Conservation (phyloP, 1,140 invertebrate species). For the Tetramorium alpestre region DNA sequence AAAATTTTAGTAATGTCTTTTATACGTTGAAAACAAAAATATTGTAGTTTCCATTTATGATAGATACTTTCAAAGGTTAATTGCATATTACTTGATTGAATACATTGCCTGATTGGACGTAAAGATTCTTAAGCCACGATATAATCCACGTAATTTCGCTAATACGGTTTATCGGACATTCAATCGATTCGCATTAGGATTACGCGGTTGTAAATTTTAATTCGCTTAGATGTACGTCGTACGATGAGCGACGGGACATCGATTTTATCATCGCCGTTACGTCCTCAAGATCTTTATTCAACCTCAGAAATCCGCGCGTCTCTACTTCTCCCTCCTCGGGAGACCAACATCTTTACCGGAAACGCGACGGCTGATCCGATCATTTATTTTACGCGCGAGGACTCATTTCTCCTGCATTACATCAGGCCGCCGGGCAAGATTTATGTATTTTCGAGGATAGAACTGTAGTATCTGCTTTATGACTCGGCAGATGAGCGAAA, state of each 20-base stretch:
- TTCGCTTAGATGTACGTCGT: background rate
- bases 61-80: background rate
- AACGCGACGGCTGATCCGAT: conserved; percentile 70
- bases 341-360: conserved; percentile 44
- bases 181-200: background rate
- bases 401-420: conserved; percentile 71
- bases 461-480: conserved; percentile 81
- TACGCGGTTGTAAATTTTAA: conserved; percentile 21
- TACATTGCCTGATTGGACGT: background rate
- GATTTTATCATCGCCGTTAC: conserved; percentile 42
- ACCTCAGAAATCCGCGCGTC: background rate
- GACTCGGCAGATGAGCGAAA: conserved; percentile 83
- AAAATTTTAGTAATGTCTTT: background rate
- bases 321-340: background rate
- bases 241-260: background rate
- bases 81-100: background rate
- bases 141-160: conserved; percentile 7
- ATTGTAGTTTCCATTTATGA: background rate
- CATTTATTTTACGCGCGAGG: conserved; percentile 71
- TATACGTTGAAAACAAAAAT: background rate
- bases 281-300: conserved; percentile 24
- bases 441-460: conserved; percentile 80
- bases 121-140: background rate
- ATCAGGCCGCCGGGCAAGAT: conserved; percentile 69
- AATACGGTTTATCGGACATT: background rate